A percentile compares a stretch with the other conserved stretches of the same genome.
Conservation (phyloP, 2,888 invertebrate species). For the Drosophila ustulata region DNA sequence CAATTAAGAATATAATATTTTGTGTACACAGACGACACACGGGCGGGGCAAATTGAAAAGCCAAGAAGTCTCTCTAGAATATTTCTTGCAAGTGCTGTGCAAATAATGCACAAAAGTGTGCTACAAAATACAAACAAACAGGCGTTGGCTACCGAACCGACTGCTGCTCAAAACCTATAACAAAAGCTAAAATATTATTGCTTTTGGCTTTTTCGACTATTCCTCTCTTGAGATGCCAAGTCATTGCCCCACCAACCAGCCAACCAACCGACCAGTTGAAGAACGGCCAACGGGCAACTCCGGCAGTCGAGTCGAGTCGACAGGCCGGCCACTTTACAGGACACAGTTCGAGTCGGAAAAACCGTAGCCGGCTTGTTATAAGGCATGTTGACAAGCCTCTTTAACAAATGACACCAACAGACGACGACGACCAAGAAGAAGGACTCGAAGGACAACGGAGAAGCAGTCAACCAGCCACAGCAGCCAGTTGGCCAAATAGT, state of each 20-base stretch:
- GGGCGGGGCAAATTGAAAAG: slow-evolving; percentile 72
- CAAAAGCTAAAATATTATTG: slow-evolving; percentile 80
- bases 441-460: slow-evolving; percentile 58
- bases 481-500: slow-evolving; percentile 68
- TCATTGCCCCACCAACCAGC: slow-evolving; percentile 5
- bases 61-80: slow-evolving; percentile 59
- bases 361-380: slow-evolving; percentile 79
- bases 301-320: background rate
- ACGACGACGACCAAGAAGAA: slow-evolving; percentile 29
- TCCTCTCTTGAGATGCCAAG: slow-evolving; percentile 14
- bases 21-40: slow-evolving; percentile 71
- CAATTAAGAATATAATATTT: slow-evolving; percentile 81
- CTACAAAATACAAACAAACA: slow-evolving; percentile 76
- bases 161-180: slow-evolving; percentile 68
- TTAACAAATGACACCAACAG: slow-evolving; percentile 84
- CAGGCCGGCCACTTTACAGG: slow-evolving; percentile 56
- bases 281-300: too few species aligned
- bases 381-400: slow-evolving; percentile 84
- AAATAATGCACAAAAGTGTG: slow-evolving; percentile 78
- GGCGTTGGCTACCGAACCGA: slow-evolving; percentile 47
- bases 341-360: slow-evolving; percentile 51
- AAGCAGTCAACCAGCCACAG: slow-evolving; percentile 53
- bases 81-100: slow-evolving; percentile 75
- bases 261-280: background rate
- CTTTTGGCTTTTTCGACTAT: slow-evolving; percentile 53